A percentile compares a stretch with the other conserved stretches of the same genome.
These are phyloP conservation scores for Papilio gigon DNA, from an alignment of 2,888 invertebrate genomes.

Conservation along the genomic window DNA sequence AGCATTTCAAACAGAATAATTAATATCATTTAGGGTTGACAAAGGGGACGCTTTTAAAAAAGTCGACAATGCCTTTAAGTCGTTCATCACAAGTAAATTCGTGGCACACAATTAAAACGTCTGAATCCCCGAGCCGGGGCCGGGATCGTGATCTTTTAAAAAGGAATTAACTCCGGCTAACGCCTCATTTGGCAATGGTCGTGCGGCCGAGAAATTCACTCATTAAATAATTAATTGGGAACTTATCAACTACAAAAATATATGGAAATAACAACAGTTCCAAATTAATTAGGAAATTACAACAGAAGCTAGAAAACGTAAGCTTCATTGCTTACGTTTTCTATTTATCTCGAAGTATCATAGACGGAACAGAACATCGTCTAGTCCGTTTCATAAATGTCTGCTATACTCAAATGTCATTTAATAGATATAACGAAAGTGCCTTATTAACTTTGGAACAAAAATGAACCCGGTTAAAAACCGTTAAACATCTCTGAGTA, in stretches of 20 bases:
- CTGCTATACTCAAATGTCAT: too few relatives aligned
- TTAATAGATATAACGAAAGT: too few relatives aligned
- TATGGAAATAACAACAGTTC: background rate
- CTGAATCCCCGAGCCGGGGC: slow-evolving; percentile 46
- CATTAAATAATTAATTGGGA: slow-evolving; percentile 8
- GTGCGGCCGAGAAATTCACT: slow-evolving; percentile 46
- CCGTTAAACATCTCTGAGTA: too few relatives aligned
- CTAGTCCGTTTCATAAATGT: too few relatives aligned
- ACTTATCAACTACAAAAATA: slow-evolving; percentile 3
- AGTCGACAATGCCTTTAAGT: slow-evolving; percentile 23
- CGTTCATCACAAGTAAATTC: slow-evolving; percentile 60
- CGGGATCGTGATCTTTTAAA: slow-evolving; percentile 53
- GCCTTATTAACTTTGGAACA: too few relatives aligned
- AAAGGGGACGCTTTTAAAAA: slow-evolving; percentile 24
- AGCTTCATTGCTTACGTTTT: too few relatives aligned
- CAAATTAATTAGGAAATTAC: background rate
- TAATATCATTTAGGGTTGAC: slow-evolving; percentile 17
- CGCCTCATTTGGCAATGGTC: slow-evolving; percentile 55
- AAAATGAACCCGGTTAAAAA: too few relatives aligned
- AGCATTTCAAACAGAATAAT: slow-evolving; percentile 8
- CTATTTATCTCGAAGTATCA: too few relatives aligned
- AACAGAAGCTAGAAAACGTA: too few relatives aligned
- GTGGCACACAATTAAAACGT: slow-evolving; percentile 62
- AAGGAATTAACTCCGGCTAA: slow-evolving; percentile 56
- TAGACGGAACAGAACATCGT: too few relatives aligned